Conservation (phyloP, 64 coral and sea anemone species). For the Hydrozoanthus tunicans region DNA sequence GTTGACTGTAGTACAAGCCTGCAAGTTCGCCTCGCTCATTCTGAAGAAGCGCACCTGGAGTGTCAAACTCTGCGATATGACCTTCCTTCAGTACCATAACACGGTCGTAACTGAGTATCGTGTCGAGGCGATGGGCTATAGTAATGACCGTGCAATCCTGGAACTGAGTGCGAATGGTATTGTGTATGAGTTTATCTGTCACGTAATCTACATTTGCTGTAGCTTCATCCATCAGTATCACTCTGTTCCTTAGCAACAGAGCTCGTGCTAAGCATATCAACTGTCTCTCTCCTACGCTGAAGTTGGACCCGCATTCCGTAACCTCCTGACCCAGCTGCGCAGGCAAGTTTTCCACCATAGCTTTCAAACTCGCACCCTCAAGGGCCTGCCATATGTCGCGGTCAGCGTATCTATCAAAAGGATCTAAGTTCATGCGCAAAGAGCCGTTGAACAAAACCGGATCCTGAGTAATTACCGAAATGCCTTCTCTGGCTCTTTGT, state of each 20-base stretch:
- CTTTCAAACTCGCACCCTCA: slow-evolving; percentile 59
- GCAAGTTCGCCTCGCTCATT: not conserved
- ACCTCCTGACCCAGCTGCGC: slow-evolving; percentile 27
- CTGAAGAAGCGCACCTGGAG: not conserved
- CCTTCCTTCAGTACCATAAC: slow-evolving; percentile 27
- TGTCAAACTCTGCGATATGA: slow-evolving; percentile 16
- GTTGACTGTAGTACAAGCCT: slow-evolving; percentile 4
- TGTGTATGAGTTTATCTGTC: slow-evolving; percentile 19
- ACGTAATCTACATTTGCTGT: slow-evolving; percentile 21
- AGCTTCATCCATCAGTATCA: slow-evolving; percentile 23
- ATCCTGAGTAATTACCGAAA: slow-evolving; percentile 72
- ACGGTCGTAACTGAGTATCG: slow-evolving; percentile 9
- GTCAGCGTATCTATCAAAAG: slow-evolving; percentile 40
- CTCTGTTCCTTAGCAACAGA: slow-evolving; percentile 5
- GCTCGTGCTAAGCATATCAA: slow-evolving; percentile 24
- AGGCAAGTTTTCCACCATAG: slow-evolving; percentile 25
- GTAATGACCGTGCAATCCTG: slow-evolving; percentile 32
- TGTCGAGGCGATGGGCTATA: slow-evolving; percentile 22
- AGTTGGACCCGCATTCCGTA: slow-evolving; percentile 33
- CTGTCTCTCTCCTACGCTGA: slow-evolving; percentile 18
- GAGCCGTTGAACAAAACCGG: slow-evolving; percentile 63
- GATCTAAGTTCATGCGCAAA: slow-evolving; percentile 63
- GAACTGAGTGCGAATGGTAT: slow-evolving; percentile 30
- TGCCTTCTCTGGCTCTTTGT: slow-evolving; percentile 37
- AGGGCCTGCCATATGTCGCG: slow-evolving; percentile 50